phyloP scores from a whole-genome alignment of 53 echinoderm and acorn worm species.

The Apostichopus leukothele region DNA sequence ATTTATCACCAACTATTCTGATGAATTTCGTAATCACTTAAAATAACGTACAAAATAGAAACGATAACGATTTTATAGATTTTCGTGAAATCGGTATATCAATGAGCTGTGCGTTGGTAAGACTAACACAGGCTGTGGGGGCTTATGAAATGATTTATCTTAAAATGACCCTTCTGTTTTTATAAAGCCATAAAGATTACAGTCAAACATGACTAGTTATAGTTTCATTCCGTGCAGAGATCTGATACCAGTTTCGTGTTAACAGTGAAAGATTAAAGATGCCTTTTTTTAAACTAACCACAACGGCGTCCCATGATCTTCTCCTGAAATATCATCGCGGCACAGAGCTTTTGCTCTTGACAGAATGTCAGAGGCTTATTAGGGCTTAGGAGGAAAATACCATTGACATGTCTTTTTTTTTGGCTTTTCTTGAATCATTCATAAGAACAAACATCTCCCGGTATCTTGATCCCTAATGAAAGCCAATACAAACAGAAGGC shows the following conservation, averaged over 20 bases:
- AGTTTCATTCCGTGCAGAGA: background rate
- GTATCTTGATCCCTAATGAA: constrained; percentile 9
- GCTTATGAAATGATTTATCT: background rate
- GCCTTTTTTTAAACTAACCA: background rate
- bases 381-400: constrained; percentile 19
- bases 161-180: background rate
- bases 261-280: background rate
- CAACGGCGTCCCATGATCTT: background rate
- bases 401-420: background rate
- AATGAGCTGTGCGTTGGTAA: too few species aligned
- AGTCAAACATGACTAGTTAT: background rate
- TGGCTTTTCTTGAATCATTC: constrained; percentile 13
- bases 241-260: background rate
- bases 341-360: background rate
- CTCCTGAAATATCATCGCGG: background rate
- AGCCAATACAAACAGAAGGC: constrained; percentile 21
- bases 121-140: too few species aligned
- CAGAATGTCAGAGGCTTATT: background rate
- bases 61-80: too few species aligned
- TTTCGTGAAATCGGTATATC: too few species aligned
- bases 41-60: too few species aligned
- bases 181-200: background rate
- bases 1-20: too few species aligned
- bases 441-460: constrained; percentile 12
- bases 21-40: too few species aligned